Evolutionary conservation across 1,140 invertebrate species (phyloP).

Genomic region (Lucilia cuprina): DNA sequence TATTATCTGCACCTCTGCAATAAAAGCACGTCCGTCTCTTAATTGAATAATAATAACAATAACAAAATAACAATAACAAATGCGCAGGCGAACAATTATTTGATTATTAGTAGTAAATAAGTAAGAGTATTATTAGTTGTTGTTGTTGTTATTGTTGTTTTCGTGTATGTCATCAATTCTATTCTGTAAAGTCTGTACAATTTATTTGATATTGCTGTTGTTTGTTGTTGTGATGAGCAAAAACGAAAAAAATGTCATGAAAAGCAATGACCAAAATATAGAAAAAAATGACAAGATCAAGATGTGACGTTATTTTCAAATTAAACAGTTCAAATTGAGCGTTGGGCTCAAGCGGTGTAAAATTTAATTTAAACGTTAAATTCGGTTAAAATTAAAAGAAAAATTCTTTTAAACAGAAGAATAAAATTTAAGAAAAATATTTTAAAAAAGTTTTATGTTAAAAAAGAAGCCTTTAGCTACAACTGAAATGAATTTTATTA

Average conservation of each 20-base stretch:
- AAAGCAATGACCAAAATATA: not conserved
- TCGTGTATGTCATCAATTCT: not conserved
- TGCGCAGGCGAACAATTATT: slow-evolving; percentile 27
- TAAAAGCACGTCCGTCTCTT: slow-evolving; percentile 21
- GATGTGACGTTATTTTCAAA: slow-evolving; percentile 16
- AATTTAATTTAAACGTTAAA: not conserved
- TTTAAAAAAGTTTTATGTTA: not conserved
- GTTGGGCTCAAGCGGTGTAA: not conserved
- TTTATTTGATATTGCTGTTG: not conserved
- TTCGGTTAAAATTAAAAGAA: not conserved
- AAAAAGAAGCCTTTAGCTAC: too few relatives aligned
- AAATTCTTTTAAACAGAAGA: not conserved
- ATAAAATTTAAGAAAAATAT: not conserved
- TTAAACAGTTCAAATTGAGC: slow-evolving; percentile 32
- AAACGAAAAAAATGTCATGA: not conserved
- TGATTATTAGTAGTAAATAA: not conserved
- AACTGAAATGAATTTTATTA: not conserved
- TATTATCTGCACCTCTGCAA: slow-evolving; percentile 33
- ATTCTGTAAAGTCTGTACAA: too few relatives aligned
- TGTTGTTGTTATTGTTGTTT: not conserved
- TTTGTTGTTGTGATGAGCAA: not conserved
- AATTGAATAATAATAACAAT: slow-evolving; percentile 34
- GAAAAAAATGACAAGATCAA: slow-evolving; percentile 16
- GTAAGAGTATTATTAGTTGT: not conserved
- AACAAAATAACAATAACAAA: slow-evolving; percentile 7